Evolutionary conservation across 2,888 invertebrate species (phyloP), one percentile per base, ranked within the genome.

Genomic region (Synergus gifuensis): DNA sequence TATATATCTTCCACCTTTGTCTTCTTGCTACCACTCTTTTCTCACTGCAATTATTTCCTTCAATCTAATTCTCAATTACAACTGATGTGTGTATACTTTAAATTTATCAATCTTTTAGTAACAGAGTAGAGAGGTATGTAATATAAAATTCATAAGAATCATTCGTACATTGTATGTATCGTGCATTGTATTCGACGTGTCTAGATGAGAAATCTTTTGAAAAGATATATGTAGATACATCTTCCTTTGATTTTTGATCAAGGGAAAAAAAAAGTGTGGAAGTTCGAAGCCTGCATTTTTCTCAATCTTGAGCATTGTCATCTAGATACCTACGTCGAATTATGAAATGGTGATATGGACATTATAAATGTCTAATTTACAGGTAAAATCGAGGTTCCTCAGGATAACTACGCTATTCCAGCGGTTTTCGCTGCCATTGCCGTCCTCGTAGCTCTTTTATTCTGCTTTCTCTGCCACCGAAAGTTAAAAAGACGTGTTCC

Each of bases 381-480:
- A 94, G 94, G 94, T 92, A 87, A 91, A 76, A 92, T 92, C 81
- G 92, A 90, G 79, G 93, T 93, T 87, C 94, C 94, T 89, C 93
- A 94, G 91, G 94, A 94, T 92, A 94, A 93, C 93, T 93, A 94
- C 93, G 93, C 92, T 93, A 89, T 93, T 90, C 88, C 92, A 92
- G 93, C 93, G 84, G 93, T 93, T 81, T 93, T 92, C 83, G 92
- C 92, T 80, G 92, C 93, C 81, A 92, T 93, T 81, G 93, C 92
- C 79, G 91, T 93, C 80, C 88, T 93, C 79, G 87, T 94, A 83
- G 92, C 92, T 49, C 86, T 94, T 77, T 88, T 91, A 16, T 81
- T 93, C 79, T 94, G 94, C 91, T 92, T 95, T 81, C 92, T 94
- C 89, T 95, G 95, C 87, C 94, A 95, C 87, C 93, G 94, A 79